Evolutionary conservation across 2,888 invertebrate species (phyloP).

Genomic region (Sphaeridia pumilis): DNA sequence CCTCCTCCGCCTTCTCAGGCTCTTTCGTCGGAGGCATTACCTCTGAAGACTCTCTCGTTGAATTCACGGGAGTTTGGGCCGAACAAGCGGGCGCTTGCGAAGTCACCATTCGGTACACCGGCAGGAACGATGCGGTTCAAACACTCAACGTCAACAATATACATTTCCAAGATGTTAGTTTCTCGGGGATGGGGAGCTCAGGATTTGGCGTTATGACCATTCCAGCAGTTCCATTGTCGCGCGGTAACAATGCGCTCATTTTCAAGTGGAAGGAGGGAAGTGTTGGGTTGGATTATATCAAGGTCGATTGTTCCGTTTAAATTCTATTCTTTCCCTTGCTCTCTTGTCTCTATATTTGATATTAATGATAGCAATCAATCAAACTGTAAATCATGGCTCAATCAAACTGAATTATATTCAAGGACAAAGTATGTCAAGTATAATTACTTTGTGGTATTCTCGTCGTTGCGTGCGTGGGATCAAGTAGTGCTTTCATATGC

Average conservation of each 20-base stretch:
- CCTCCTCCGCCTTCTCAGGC: constrained; percentile 20
- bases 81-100: constrained; percentile 20
- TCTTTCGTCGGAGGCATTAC: constrained; percentile 23
- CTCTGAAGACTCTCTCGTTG: constrained; percentile 16
- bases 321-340: no score
- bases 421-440: no score
- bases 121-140: constrained; percentile 10
- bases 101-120: constrained; percentile 22
- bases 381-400: no score
- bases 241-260: constrained; percentile 28
- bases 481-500: no score
- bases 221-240: constrained; percentile 11
- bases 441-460: no score
- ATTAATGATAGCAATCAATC: no score
- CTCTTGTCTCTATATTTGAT: no score
- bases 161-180: background rate
- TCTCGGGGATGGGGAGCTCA: constrained; percentile 23
- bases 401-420: no score
- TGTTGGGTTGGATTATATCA: no score
- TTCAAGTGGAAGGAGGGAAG: no score
- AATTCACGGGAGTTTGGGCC: constrained; percentile 33
- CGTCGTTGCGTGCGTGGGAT: no score
- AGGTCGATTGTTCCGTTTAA: no score
- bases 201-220: constrained; percentile 16
- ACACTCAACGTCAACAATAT: constrained; percentile 20